Evolutionary conservation across 2,113 vertebrate species (phyloP).

Genomic region (Gnathonemus longibarbis): DNA sequence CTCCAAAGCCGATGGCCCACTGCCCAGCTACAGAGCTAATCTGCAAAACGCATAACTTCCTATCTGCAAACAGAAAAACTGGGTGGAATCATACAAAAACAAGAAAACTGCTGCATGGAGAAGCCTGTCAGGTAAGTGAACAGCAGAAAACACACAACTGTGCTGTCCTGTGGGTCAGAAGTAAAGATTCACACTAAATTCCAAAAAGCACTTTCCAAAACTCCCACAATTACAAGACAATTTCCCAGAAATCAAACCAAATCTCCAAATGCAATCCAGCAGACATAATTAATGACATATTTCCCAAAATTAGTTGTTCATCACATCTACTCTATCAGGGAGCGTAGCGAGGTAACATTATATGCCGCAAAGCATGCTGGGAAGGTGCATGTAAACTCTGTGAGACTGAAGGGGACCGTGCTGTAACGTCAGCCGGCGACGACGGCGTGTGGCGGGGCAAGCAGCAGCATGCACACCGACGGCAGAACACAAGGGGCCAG

Average conservation of each 20-base stretch:
- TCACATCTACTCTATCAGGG: background rate
- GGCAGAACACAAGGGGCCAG: background rate
- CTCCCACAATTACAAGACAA: background rate
- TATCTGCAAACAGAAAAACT: background rate
- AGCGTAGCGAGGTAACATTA: background rate
- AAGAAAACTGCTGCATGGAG: background rate
- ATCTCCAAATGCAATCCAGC: background rate
- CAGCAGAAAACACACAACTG: background rate
- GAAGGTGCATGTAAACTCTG: background rate
- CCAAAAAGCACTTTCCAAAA: background rate
- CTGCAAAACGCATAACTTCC: background rate
- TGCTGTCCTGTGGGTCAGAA: background rate
- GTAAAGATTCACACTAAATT: background rate
- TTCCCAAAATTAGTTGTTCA: background rate
- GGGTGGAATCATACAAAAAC: background rate
- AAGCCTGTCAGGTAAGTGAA: background rate
- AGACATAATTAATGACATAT: background rate
- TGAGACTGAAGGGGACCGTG: background rate
- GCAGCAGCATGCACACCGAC: background rate
- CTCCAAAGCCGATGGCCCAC: background rate
- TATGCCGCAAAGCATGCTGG: background rate
- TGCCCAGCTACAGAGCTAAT: background rate
- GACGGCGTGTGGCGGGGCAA: background rate
- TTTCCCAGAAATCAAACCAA: background rate
- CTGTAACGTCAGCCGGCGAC: background rate